Conservation (phyloP, 2,888 invertebrate genomes). For the Athalia cordata region DNA sequence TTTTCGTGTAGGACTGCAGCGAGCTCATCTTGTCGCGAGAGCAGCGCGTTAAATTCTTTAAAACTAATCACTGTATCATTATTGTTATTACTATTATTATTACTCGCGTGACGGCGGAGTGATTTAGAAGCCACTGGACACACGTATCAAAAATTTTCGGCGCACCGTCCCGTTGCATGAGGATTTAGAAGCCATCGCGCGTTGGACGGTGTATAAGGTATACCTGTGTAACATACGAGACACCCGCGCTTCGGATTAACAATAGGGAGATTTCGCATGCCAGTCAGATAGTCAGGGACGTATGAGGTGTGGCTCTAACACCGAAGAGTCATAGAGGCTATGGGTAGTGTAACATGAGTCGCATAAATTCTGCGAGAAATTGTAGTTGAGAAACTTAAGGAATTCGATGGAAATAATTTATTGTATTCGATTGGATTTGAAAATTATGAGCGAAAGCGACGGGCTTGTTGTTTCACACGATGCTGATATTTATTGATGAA, state of each 20-base stretch:
- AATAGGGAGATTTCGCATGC: slow-evolving; percentile 60
- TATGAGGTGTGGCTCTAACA: slow-evolving; percentile 10
- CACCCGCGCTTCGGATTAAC: slow-evolving; percentile 52
- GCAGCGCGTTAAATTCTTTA: neutral
- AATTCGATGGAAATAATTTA: too few relatives aligned
- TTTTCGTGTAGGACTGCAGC: too few relatives aligned
- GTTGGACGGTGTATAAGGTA: neutral
- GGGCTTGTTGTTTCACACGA: too few relatives aligned
- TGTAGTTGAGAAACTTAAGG: too few relatives aligned
- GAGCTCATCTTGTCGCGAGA: too few relatives aligned
- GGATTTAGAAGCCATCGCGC: too few relatives aligned
- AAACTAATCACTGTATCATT: neutral
- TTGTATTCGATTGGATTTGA: too few relatives aligned
- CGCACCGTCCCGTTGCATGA: neutral
- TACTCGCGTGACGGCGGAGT: slow-evolving; percentile 3
- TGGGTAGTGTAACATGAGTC: neutral
- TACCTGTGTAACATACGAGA: slow-evolving; percentile 54
- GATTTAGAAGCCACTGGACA: slow-evolving; percentile 2
- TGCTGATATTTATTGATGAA: too few relatives aligned
- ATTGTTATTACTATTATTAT: neutral
- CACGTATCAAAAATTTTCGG: slow-evolving; percentile 20
- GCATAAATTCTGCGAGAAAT: too few relatives aligned
- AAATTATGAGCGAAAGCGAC: too few relatives aligned
- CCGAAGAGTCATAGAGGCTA: neutral
- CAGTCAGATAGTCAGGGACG: slow-evolving; percentile 45